A percentile compares a stretch with the other conserved stretches of the same genome.
phyloP scores from a whole-genome alignment of 1,140 invertebrate genomes.

The Adoxophyes honmai region DNA sequence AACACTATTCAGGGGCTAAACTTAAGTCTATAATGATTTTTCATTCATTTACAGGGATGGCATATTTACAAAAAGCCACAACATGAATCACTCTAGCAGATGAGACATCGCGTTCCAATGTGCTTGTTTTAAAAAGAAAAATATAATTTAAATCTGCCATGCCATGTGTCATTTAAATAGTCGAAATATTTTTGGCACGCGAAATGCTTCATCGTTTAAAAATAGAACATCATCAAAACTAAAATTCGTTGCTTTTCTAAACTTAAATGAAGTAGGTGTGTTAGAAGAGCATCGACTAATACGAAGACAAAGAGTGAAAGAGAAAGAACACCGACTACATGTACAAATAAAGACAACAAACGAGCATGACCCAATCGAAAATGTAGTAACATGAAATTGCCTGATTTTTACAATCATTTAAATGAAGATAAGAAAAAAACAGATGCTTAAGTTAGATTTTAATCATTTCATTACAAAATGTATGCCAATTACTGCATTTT shows the following conservation, averaged over 20 bases:
- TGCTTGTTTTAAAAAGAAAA: too few species aligned
- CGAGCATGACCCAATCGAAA: constrained; percentile 40
- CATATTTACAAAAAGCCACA: constrained; percentile 17
- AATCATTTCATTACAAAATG: not conserved
- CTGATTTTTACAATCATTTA: too few species aligned
- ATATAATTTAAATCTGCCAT: not conserved
- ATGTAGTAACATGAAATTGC: not conserved
- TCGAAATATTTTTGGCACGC: not conserved
- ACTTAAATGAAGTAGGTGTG: constrained; percentile 14
- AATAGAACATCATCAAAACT: constrained; percentile 15
- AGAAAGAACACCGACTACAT: constrained; percentile 75
- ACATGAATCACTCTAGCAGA: not conserved
- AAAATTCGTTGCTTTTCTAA: constrained; percentile 19
- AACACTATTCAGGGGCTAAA: not conserved
- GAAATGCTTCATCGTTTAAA: constrained; percentile 10
- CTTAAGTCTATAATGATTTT: not conserved
- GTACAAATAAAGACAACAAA: constrained; percentile 50
- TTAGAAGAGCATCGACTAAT: constrained; percentile 37
- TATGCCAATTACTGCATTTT: not conserved
- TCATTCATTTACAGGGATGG: constrained; percentile 17
- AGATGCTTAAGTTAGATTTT: too few species aligned
- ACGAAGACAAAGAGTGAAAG: constrained; percentile 58
- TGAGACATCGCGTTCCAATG: constrained; percentile 9
- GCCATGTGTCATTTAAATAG: not conserved
- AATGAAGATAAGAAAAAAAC: too few species aligned